Base-by-base conservation (phyloP, 2,888 invertebrate genomes). In the Mythimna loreyi region DNA sequence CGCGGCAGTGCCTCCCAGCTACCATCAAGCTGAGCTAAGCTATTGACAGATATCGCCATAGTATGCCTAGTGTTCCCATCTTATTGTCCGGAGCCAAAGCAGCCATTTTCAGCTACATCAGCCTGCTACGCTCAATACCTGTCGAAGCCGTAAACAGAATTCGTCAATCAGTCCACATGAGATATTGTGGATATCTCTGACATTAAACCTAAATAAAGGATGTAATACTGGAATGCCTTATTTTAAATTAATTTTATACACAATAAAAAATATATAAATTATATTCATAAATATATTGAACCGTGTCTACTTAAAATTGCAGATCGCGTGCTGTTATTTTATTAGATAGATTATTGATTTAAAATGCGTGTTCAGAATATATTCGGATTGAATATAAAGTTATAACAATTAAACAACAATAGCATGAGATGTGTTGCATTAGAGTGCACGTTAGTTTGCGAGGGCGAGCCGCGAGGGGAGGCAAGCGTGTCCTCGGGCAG, bases 401-500 rank as follows among this genome's bases (percentile, higher is more conserved):
- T 62, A 75, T 72, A 65, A 69, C 59, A 72, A 72, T 70, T 76
- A 76, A 69, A 80, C 71, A 84, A 79, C 84, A 83, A 81, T 83
- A 80, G 69, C 78, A 81, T 74, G 81, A 72, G 65, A 80, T 65
- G 72, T 69, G 67, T 81, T 81, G 78, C 75, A 82, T 81, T 83
- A 81, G 83, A 84, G 82, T 87, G 85, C 86, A 90, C 87, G 87
- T 89, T 90, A 90, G 89, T 84, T 86, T 84, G 84, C 78, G 62
- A 84, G 84, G 88, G 86, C 87, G 86, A 43, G 19, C 43, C 43
- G 43, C 43, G 43, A 89, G 88, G 81, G 85, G 88, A 88, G 80
- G 81, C 80, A 79, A 87, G 88, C 91, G 82, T 93, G 94, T 94
- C 95, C 95, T 94, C 94, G 92, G 91, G 91, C 94, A 87, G 94